Conservation (phyloP, 2,888 invertebrate species). For the Himalopsyche tibetana region DNA sequence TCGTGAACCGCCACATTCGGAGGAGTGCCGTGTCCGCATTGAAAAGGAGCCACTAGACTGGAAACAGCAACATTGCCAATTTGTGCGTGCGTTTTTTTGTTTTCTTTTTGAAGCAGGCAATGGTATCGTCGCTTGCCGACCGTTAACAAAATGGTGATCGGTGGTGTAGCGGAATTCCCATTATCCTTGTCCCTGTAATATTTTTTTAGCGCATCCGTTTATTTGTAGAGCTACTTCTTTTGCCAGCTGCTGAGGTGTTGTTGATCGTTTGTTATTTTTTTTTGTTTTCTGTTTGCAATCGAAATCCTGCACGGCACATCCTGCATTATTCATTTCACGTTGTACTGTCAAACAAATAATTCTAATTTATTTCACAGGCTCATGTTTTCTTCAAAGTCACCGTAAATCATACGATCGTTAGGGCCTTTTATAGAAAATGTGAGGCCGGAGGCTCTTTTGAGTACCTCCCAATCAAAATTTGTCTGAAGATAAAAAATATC, state of each 20-base stretch:
- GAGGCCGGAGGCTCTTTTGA: too few species aligned
- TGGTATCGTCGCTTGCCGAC: constrained; percentile 38
- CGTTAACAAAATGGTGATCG: constrained; percentile 35
- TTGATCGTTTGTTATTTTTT: constrained; percentile 40
- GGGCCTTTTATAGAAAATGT: too few species aligned
- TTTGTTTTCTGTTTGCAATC: constrained; percentile 27
- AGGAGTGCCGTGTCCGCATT: background rate
- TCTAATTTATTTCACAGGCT: constrained; percentile 13
- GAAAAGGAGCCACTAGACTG: constrained; percentile 12
- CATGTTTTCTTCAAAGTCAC: background rate
- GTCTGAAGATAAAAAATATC: too few species aligned
- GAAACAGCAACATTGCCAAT: constrained; percentile 47
- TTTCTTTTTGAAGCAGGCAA: constrained; percentile 44
- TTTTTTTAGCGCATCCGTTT: constrained; percentile 40
- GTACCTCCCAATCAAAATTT: too few species aligned
- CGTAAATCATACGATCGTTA: background rate
- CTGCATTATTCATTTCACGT: constrained; percentile 24
- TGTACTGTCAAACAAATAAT: constrained; percentile 18
- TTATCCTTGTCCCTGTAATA: background rate
- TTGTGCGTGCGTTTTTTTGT: constrained; percentile 55
- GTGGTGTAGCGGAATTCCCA: constrained; percentile 23
- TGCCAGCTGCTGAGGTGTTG: constrained; percentile 41
- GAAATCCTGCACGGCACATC: constrained; percentile 12
- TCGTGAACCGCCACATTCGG: constrained; percentile 1
- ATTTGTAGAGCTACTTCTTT: constrained; percentile 43